Base-by-base conservation (phyloP, 2,888 invertebrate species). In the Gastrophysa polygoni region DNA sequence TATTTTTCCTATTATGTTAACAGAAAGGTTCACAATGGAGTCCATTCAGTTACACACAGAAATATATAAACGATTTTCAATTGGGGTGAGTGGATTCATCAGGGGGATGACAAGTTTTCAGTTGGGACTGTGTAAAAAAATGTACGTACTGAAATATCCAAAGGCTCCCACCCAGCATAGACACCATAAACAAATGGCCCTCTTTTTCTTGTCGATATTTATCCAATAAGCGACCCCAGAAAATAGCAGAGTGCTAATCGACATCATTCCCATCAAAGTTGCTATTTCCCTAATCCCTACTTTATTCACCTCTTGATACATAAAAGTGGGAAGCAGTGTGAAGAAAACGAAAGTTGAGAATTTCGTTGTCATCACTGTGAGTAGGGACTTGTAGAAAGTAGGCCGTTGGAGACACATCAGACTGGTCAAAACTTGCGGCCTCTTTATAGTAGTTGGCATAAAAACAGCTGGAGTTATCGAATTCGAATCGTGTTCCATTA, bases 71-170 rank as follows among this genome's bases (percentile, higher is more conserved):
- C n/a, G n/a, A n/a, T n/a, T n/a, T n/a, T n/a, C n/a, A n/a, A n/a
- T n/a, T n/a, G n/a, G n/a, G n/a, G n/a, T n/a, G n/a, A n/a, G n/a
- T n/a, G n/a, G n/a, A n/a, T n/a, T n/a, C n/a, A n/a, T n/a, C n/a
- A n/a, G n/a, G n/a, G n/a, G n/a, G n/a, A n/a, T n/a, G n/a, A n/a
- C n/a, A n/a, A n/a, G n/a, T n/a, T n/a, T n/a, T n/a, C n/a, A n/a
- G n/a, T n/a, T n/a, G n/a, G n/a, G n/a, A n/a, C n/a, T n/a, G n/a
- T n/a, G n/a, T n/a, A 32, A 10, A 38, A 14, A 38, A 38, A 38
- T 38, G 14, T 38, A 69, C 82, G 83, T 78, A 87, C 87, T 84
- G 66, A 85, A 85, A 74, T 86, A 87, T 48, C 86, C 86, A 29
- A 83, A 63, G 8, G 85, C 83, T 17, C 86, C 86, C 18, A 83